Evolutionary conservation across 2,888 invertebrate species (phyloP), one percentile per base, ranked within the genome.

Genomic region (Thyatira batis): DNA sequence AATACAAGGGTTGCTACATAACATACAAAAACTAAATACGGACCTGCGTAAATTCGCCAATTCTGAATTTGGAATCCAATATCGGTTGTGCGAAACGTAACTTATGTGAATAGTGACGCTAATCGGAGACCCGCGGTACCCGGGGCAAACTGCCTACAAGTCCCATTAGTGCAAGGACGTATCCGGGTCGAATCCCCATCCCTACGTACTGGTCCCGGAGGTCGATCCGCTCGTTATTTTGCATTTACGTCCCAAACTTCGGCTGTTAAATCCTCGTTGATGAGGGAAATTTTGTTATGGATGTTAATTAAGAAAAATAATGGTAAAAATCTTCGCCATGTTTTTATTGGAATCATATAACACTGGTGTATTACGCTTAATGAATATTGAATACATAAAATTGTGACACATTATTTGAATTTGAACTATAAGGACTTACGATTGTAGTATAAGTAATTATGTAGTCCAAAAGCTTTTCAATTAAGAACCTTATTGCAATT

Each of bases 161-260:
- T 54, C 46, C 52, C 58, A 56, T 61, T 62, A 75, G 71, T 63
- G 66, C 66, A 56, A 66, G 71, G 73, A 71, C 69, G 73, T 73
- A 77, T 78, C 77, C 80, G 71, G 74, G 70, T 76, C 80, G 76
- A 79, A 80, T 75, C 73, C 70, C 71, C 60, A 70, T 80, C 79
- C 74, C 73, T 75, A 74, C 69, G 71, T 64, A 63, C 65, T 65
- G 78, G 75, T 80, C 82, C 81, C 82, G 61, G 66, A 76, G 78
- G 79, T 73, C 83, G 82, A 87, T 84, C 83, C 82, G 85, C 77
- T 80, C 83, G 82, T 88, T 87, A 87, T 81, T 87, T 80, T 77
- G 80, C 84, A 85, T 89, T 89, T 88, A 87, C 83, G 83, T 78
- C 74, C 75, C 66, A 76, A 89, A 89, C 79, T 88, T 89, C 78